Percentiles rank a stretch among this genome's conserved stretches.
These are phyloP conservation scores for Trichopria drosophilae DNA, from an alignment of 2,888 invertebrate species.

Conservation along the genomic window DNA sequence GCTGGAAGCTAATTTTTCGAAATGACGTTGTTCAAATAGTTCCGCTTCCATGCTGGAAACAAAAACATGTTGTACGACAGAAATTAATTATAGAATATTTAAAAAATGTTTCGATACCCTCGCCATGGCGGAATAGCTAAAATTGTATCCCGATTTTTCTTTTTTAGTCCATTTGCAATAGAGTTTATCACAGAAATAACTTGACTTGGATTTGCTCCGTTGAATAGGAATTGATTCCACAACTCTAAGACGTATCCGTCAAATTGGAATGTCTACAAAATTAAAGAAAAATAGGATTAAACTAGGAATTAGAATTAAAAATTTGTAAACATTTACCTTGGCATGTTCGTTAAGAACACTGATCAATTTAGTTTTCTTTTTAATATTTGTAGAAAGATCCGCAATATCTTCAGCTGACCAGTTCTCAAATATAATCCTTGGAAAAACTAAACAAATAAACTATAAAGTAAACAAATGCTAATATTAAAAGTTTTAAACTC, in stretches of 20 bases:
- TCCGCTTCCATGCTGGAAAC: conserved; percentile 56
- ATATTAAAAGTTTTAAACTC: conserved; percentile 39
- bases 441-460: conserved; percentile 70
- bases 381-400: conserved; percentile 69
- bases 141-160: conserved; percentile 64
- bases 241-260: conserved; percentile 90
- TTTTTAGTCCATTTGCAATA: conserved; percentile 62
- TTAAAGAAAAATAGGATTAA: conserved; percentile 65
- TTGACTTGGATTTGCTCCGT: conserved; percentile 63
- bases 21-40: conserved; percentile 74
- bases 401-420: conserved; percentile 79
- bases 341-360: conserved; percentile 68
- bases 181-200: conserved; percentile 68
- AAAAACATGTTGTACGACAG: conserved; percentile 28
- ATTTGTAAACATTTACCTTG: conserved; percentile 39
- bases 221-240: conserved; percentile 77
- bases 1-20: conserved; percentile 74
- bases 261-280: conserved; percentile 76
- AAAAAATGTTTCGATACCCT: conserved; percentile 56
- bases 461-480: conserved; percentile 10
- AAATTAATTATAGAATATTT: conserved; percentile 4
- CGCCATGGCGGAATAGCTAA: conserved; percentile 80
- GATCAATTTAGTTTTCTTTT: conserved; percentile 70
- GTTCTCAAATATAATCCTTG: conserved; percentile 85
- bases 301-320: conserved; percentile 64